phyloP scores from a whole-genome alignment of 2,113 vertebrate genomes.

The Nothocercus julius region DNA sequence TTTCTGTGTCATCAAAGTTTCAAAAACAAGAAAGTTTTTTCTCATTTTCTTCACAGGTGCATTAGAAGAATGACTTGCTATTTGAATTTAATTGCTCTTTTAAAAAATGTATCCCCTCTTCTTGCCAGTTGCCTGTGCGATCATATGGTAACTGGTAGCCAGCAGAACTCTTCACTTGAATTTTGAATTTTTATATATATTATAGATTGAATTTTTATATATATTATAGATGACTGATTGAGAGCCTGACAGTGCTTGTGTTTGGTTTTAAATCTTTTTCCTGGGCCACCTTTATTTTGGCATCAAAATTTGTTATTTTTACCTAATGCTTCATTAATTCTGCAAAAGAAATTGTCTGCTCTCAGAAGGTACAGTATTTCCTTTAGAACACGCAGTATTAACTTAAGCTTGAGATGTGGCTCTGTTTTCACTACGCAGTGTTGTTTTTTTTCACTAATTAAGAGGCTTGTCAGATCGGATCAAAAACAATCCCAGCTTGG shows the following conservation, averaged over 20 bases:
- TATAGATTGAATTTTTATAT: neutral
- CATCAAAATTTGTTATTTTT: neutral
- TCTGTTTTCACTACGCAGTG: neutral
- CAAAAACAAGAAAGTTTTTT: neutral
- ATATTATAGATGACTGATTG: neutral
- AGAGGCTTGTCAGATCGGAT: neutral
- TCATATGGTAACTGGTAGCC: neutral
- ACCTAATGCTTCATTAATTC: slow-evolving; percentile 2
- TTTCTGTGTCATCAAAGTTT: neutral
- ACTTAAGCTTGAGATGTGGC: neutral
- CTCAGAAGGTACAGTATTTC: neutral
- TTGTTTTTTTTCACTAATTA: neutral
- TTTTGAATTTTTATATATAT: neutral
- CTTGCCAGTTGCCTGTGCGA: neutral
- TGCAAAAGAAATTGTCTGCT: neutral
- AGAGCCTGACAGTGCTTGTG: neutral
- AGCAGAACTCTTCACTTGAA: neutral
- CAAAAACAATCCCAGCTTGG: neutral
- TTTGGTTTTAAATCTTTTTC: neutral
- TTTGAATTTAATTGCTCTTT: neutral
- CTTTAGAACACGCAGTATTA: neutral
- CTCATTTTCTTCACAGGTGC: neutral
- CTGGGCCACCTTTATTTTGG: neutral
- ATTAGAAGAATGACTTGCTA: neutral
- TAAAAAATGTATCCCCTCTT: neutral